Conservation (phyloP, 2,888 invertebrate species). For the Cacoxenus indagator region DNA sequence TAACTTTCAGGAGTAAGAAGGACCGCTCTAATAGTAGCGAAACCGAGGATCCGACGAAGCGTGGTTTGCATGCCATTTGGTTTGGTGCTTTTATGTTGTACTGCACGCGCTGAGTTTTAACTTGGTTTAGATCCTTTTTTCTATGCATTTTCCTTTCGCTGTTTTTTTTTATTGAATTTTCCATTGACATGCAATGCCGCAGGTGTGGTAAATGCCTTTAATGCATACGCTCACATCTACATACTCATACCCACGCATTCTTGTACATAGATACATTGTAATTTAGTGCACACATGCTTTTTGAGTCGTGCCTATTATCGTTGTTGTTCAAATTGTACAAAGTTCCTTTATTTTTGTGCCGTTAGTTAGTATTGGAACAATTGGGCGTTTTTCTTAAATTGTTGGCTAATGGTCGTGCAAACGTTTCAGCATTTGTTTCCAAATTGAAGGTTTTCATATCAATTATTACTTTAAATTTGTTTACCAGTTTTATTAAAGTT, state of each 20-base stretch:
- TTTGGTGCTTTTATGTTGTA: neutral
- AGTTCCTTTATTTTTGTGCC: neutral
- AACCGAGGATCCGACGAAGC: neutral
- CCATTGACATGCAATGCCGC: constrained; percentile 8
- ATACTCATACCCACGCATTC: neutral
- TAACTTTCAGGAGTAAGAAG: too few relatives aligned
- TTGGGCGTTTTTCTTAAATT: constrained; percentile 7
- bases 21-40: neutral
- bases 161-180: neutral
- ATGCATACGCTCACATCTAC: neutral
- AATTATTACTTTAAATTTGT: neutral
- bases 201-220: neutral
- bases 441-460: neutral
- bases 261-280: neutral
- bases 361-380: neutral
- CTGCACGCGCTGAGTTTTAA: neutral
- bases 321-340: neutral
- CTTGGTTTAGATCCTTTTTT: neutral
- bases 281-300: neutral
- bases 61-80: neutral
- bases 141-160: neutral
- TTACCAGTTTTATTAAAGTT: constrained; percentile 1
- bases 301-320: constrained; percentile 7
- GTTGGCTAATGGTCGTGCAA: neutral
- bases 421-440: neutral